A percentile compares a stretch with the other conserved stretches of the same genome.
Evolutionary conservation across 1,140 invertebrate genomes (phyloP).

Genomic region (Gryllus bimaculatus): DNA sequence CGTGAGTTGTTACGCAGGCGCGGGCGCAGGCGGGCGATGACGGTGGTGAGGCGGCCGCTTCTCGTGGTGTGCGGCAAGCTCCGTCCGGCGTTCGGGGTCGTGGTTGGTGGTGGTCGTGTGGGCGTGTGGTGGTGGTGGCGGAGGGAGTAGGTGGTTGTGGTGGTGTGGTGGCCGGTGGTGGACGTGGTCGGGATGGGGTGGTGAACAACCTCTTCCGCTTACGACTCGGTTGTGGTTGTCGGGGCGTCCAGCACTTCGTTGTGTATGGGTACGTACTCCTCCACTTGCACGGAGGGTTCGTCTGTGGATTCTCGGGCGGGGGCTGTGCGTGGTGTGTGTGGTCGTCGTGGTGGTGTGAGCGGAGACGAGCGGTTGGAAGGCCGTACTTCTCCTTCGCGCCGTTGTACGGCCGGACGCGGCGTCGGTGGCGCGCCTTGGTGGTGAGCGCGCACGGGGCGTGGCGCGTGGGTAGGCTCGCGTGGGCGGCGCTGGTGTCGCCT

Average conservation of each 20-base stretch:
- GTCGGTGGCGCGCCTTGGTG: no score
- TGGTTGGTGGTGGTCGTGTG: constrained; percentile 1
- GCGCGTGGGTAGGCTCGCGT: neutral
- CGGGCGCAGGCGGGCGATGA: neutral
- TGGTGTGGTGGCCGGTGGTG: constrained; percentile 9
- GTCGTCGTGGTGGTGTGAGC: no score
- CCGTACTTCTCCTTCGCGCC: neutral
- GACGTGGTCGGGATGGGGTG: neutral
- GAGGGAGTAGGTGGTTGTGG: constrained; percentile 10
- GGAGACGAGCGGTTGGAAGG: no score
- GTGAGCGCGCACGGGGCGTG: no score
- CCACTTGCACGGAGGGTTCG: neutral
- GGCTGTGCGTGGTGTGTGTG: no score
- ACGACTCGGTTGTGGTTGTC: neutral
- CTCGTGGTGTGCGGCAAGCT: neutral
- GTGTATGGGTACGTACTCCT: neutral
- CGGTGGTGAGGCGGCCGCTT: neutral
- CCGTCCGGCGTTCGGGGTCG: neutral
- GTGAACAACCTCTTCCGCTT: neutral
- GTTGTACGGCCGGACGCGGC: neutral
- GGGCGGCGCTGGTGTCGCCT: neutral
- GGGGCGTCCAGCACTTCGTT: neutral
- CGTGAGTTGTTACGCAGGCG: constrained; percentile 8
- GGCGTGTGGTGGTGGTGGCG: neutral
- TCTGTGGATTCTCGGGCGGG: neutral